Evolutionary conservation across 2,888 invertebrate species (phyloP), one percentile per base, ranked within the genome.

Genomic region (Operophtera brumata): DNA sequence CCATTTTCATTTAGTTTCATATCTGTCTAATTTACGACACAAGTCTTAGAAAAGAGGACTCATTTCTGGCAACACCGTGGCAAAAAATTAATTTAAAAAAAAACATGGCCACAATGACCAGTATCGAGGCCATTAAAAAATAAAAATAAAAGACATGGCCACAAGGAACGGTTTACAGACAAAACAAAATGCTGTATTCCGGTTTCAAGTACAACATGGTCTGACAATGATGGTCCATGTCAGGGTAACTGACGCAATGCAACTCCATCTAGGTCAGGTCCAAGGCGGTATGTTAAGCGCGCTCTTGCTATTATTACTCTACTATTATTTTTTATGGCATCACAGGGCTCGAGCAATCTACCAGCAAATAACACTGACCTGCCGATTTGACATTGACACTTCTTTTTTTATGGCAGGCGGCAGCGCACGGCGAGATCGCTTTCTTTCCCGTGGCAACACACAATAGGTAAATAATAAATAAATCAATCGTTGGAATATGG

Each of bases 351-450:
- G 30, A 26, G 25, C 55, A 42, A 39, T 39, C 26, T 36, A 13
- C 41, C 48, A 54, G 41, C 37, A 54, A 52, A 52, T 25, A 37
- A 43, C 47, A 48, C 39, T 42, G 55, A 55, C 50, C 55, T 34
- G 42, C 12, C 14, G 35, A 39, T 54, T 35, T 50, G 55, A 55
- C 50, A 55, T 55, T 55, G 55, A 47, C 50, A 50, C n/a, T 37
- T 9, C 12, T 32, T 43, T 45, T 45, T 50, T 50, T 50, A 47
- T 47, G 47, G 39, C 28, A 7, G 11, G 43, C 43, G 47, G 39
- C 28, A 7, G 11, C n/a, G 37, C 32, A 20, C 13, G 7, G 34
- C 49, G n/a, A n/a, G n/a, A n/a, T n/a, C n/a, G 14, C 37, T 34
- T 34, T 30, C 42, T 12, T 36, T 6, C 32, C 37, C 41, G 25